These are phyloP conservation scores for Lochmaea capreae DNA, from an alignment of 2,888 invertebrate genomes.

Conservation along the genomic window DNA sequence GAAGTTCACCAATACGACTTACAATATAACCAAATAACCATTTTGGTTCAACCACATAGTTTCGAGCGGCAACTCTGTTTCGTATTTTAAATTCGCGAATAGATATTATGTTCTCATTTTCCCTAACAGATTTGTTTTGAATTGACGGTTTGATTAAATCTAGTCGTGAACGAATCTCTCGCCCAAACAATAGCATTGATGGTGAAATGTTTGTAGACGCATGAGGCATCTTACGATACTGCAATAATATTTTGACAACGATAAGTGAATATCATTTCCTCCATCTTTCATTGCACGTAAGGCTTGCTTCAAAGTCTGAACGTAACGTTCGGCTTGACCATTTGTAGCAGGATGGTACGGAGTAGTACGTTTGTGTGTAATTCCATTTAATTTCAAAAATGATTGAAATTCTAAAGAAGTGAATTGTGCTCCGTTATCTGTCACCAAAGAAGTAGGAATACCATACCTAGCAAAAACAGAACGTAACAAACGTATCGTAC, in stretches of 20 bases:
- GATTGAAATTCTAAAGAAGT: constrained; percentile 44
- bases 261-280: background rate
- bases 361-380: constrained; percentile 25
- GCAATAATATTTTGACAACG: background rate
- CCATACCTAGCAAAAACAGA: constrained; percentile 42
- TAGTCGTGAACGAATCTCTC: background rate
- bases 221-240: background rate
- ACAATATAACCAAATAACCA: background rate
- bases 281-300: background rate
- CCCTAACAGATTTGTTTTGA: background rate
- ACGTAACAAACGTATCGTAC: background rate
- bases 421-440: constrained; percentile 47
- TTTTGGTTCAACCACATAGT: background rate
- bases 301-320: constrained; percentile 18
- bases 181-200: background rate
- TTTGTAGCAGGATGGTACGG: constrained; percentile 49
- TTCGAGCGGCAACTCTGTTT: background rate
- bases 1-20: too few relatives aligned
- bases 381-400: constrained; percentile 42
- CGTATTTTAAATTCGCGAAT: background rate
- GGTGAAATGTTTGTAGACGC: background rate
- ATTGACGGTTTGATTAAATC: constrained; percentile 3
- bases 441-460: constrained; percentile 40
- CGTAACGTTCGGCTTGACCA: constrained; percentile 45
- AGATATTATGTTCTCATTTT: background rate